Base-by-base conservation (phyloP, 2,888 invertebrate genomes). In the Pyrgus malvae region DNA sequence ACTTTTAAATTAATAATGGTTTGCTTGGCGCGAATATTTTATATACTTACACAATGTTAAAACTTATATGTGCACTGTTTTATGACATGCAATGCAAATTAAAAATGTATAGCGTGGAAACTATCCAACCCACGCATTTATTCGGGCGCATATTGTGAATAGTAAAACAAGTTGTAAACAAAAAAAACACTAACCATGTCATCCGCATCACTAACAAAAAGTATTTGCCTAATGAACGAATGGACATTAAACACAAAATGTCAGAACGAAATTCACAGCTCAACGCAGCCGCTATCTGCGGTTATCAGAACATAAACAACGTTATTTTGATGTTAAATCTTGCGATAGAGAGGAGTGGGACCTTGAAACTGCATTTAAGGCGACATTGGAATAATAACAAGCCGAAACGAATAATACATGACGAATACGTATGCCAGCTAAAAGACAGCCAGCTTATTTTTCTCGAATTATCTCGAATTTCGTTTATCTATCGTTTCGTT, bases 321-420 rank as follows among this genome's bases (percentile, higher is more conserved):
- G 64, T 63, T 70, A 74, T 79, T 79, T 76, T 69, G 68, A 72
- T 67, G 72, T 66, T 65, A 70, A 68, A 75, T 76, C 66, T 72
- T 72, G 70, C 67, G 70, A 67, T 67, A 69, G 60, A 67, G 67
- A 61, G 61, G 64, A 64, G 57, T 58, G 61, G 59, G 72, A 74
- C 80, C 83, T 81, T 82, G 81, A 80, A 76, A 78, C 68, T 78
- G 75, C 75, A 78, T 79, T 78, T 75, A 76, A 74, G 74, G 67
- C 72, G 71, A 72, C 74, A 75, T 74, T 75, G 73, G 75, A 80
- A 83, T 79, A 78, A 76, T 69, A 80, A 76, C 67, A 63, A 76
- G 72, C 69, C 64, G 27, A 70, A 69, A 67, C 62, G 72, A 75
- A 76, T 77, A 71, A 76, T 72, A 75, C 74, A 73, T 74, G 74